Evolutionary conservation across 2,797 vertebrate species (phyloP), one percentile per base, ranked within the genome.

Genomic region (Melanotaenia trifasciata): DNA sequence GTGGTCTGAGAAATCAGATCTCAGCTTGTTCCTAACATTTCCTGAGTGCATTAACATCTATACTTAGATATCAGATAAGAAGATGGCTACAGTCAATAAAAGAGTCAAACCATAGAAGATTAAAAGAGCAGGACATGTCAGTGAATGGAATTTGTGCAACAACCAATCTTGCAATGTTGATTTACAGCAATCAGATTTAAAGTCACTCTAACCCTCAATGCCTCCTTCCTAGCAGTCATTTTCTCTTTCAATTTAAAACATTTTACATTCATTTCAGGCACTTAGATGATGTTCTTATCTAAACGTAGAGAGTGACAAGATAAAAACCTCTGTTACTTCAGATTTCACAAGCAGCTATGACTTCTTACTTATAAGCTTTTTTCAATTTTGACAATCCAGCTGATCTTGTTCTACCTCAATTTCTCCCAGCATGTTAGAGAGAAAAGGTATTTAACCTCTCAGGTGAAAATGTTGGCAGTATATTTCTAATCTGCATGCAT

Each of bases 321-420:
- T 81, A 64, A 75, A 80, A 79, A 64, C 40, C 57, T 83, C 2
- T 58, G 32, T 79, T 72, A 70, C 50, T 74, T 78, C 28, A 50
- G 62, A 69, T 72, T 83, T 53, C 68, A 78, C 47, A 68, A 69
- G 51, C 33, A 76, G 32, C 28, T 6, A 9, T 4, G 28, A 35
- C 33, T n/a, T 58, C 14, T 66, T 61, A 70, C 12, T 61, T 47
- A 18, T 24, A 22, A 62, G 54, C 5, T 40, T 64, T 54, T 60
- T 43, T 33, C 11, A 43, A n/a, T 54, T 58, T 3, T n/a, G 58
- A n/a, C n/a, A 45, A 32, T 56, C 2, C n/a, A 64, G 20, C 18
- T 58, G 22, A 30, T 57, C 26, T 74, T 16, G 38, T 51, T 67
- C 51, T 36, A 65, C 51, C 73, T 68, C 1, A 68, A 0, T 70